phyloP scores from a whole-genome alignment of 2,888 invertebrate species.

The Prionchulus punctatus region DNA sequence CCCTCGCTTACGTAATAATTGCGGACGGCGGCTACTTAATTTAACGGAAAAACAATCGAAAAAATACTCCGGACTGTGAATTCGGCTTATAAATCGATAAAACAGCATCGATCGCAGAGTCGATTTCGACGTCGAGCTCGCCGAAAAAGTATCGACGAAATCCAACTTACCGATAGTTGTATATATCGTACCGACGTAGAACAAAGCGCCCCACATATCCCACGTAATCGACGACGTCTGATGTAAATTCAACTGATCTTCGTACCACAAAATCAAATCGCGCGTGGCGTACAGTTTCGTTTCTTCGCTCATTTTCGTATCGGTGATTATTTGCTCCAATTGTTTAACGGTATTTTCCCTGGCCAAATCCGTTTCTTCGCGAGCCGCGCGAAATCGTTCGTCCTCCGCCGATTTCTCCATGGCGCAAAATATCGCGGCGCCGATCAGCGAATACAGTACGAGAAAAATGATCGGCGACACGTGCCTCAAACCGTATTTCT shows the following conservation, averaged over 20 bases:
- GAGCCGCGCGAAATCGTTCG: background rate
- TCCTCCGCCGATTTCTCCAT: conserved; percentile 7
- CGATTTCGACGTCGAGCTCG: too few relatives aligned
- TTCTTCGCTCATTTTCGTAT: background rate
- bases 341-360: background rate
- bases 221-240: conserved; percentile 18
- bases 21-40: too few relatives aligned
- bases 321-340: background rate
- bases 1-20: too few relatives aligned
- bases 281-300: background rate
- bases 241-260: conserved; percentile 4
- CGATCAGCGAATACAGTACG: conserved; percentile 8
- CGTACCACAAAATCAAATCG: conserved; percentile 3
- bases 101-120: too few relatives aligned
- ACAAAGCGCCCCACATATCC: conserved; percentile 36
- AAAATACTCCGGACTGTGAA: too few relatives aligned
- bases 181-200: conserved; percentile 37
- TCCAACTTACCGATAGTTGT: conserved; percentile 45
- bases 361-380: background rate
- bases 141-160: too few relatives aligned
- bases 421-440: conserved; percentile 5
- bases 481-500: conserved; percentile 5
- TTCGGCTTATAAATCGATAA: too few relatives aligned
- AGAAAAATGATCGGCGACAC: conserved; percentile 4
- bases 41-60: too few relatives aligned